These are phyloP conservation scores for Rhinophrynus dorsalis DNA, from an alignment of 2,797 vertebrate genomes.

Conservation along the genomic window DNA sequence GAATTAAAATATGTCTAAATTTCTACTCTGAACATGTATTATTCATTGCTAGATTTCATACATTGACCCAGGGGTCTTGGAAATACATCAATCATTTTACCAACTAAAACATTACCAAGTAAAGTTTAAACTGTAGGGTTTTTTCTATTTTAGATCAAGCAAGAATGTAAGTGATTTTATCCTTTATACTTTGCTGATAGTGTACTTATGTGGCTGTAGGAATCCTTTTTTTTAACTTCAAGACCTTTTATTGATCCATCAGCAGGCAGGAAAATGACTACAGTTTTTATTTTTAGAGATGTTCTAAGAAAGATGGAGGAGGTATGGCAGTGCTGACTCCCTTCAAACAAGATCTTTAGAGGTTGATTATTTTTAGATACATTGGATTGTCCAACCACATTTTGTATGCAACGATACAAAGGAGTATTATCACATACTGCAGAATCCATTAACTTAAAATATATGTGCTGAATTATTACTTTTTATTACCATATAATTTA, in stretches of 20 bases:
- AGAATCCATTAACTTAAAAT: constrained; percentile 9
- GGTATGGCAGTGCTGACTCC: not conserved
- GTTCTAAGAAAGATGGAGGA: not conserved
- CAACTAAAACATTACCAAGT: constrained; percentile 38
- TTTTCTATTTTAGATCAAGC: constrained; percentile 36
- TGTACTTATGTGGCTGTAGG: constrained; percentile 5
- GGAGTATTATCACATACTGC: constrained; percentile 2
- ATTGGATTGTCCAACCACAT: not conserved
- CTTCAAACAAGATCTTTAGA: not conserved
- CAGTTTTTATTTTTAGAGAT: constrained; percentile 19
- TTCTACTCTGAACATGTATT: no score
- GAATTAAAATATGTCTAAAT: no score
- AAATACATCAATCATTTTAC: constrained; percentile 33
- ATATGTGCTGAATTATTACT: constrained; percentile 8
- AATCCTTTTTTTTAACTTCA: constrained; percentile 3
- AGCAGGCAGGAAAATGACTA: constrained; percentile 3
- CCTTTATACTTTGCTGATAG: constrained; percentile 31
- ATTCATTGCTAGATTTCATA: no score
- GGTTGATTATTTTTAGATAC: constrained; percentile 5
- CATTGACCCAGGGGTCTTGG: constrained; percentile 25
- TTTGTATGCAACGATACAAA: constrained; percentile 4
- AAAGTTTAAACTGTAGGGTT: constrained; percentile 35
- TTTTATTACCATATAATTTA: constrained; percentile 24
- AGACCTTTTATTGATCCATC: constrained; percentile 28
- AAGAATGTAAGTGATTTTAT: constrained; percentile 39